Evolutionary conservation across 1,140 invertebrate genomes (phyloP).

Genomic region (Neodiprion pinetum): DNA sequence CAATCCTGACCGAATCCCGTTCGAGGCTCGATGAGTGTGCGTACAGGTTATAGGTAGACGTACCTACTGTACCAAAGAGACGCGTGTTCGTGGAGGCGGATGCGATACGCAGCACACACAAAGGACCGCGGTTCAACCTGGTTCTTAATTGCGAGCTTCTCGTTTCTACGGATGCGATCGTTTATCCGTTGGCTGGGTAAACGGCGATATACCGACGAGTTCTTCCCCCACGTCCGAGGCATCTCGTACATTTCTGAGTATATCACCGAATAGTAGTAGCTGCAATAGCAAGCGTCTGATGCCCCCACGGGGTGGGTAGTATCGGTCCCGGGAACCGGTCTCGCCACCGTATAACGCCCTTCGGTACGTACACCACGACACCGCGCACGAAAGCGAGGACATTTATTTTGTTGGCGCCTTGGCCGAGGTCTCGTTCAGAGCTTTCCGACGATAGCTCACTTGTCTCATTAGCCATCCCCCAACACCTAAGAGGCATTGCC

Average conservation of each 20-base stretch:
- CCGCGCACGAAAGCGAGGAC: not conserved
- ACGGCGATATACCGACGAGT: too few relatives aligned
- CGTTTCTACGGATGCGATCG: too few relatives aligned
- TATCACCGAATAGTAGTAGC: conserved; percentile 2
- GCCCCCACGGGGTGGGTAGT: not conserved
- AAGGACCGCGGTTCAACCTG: too few relatives aligned
- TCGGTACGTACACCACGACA: not conserved
- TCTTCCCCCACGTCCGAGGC: too few relatives aligned
- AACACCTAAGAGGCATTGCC: conserved; percentile 14
- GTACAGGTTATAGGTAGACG: too few relatives aligned
- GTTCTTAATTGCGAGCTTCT: too few relatives aligned
- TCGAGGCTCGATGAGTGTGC: not conserved
- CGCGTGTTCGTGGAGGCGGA: too few relatives aligned
- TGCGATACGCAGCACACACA: too few relatives aligned
- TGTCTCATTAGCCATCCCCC: conserved; percentile 6
- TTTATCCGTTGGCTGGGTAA: too few relatives aligned
- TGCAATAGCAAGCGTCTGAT: not conserved
- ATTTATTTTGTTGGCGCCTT: conserved; percentile 5
- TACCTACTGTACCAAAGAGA: too few relatives aligned
- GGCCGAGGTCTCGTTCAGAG: not conserved
- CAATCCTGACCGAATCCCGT: too few relatives aligned
- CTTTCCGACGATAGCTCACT: conserved; percentile 6
- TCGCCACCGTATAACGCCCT: conserved; percentile 1
- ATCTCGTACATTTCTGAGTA: not conserved
- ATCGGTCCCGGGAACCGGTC: not conserved